A percentile compares a stretch with the other conserved stretches of the same genome.
phyloP scores from a whole-genome alignment of 2,888 invertebrate genomes.

The Diarsia mendica region DNA sequence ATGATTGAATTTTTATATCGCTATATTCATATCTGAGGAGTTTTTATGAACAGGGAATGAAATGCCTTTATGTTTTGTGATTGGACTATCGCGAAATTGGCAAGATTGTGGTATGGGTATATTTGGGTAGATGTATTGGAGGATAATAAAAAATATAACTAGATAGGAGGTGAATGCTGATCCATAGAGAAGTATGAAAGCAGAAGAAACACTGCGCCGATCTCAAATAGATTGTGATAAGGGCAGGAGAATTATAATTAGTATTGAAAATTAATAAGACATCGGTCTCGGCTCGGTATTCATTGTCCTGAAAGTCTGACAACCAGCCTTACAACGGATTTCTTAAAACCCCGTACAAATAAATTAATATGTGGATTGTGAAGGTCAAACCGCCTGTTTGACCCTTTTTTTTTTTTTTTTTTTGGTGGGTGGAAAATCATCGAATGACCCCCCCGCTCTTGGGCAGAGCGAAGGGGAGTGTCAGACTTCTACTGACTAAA shows the following conservation, averaged over 20 bases:
- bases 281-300: background rate
- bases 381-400: no score
- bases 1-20: slow-evolving; percentile 67
- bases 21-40: slow-evolving; percentile 47
- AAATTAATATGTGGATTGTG: no score
- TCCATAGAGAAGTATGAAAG: background rate
- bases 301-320: no score
- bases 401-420: no score
- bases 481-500: no score
- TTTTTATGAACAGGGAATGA: slow-evolving; percentile 26
- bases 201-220: background rate
- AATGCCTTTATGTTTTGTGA: slow-evolving; percentile 6
- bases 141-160: background rate
- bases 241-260: background rate
- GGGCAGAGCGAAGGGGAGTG: no score
- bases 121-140: background rate
- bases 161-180: background rate
- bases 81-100: slow-evolving; percentile 15
- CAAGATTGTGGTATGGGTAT: background rate
- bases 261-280: background rate
- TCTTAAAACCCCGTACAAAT: no score
- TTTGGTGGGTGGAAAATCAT: no score
- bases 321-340: no score
- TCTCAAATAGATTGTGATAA: background rate
- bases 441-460: no score